Evolutionary conservation across 2,113 vertebrate genomes (phyloP).

Genomic region (Barbus barbus): DNA sequence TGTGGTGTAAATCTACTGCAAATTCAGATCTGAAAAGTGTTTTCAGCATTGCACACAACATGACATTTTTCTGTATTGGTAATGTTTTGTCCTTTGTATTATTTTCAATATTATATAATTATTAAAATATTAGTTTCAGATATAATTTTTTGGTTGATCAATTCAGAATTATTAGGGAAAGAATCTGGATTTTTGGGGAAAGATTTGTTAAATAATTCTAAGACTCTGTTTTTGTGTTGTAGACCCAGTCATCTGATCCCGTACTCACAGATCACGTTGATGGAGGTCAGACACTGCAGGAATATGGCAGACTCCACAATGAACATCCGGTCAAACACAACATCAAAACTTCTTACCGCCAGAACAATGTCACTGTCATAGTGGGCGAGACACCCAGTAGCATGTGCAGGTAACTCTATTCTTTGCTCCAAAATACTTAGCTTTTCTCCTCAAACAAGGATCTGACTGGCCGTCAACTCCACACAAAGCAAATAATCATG

Average conservation of each 20-base stretch:
- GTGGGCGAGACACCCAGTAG: constrained; percentile 83
- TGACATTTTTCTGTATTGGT: too few species aligned
- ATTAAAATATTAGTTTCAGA: too few species aligned
- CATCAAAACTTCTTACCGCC: constrained; percentile 67
- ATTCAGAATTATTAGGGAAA: too few species aligned
- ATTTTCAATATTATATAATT: too few species aligned
- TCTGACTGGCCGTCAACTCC: constrained; percentile 1
- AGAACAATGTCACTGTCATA: constrained; percentile 75
- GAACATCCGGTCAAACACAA: constrained; percentile 78
- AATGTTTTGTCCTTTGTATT: too few species aligned
- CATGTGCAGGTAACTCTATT: constrained; percentile 78
- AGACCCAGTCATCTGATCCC: constrained; percentile 57
- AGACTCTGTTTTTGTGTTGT: background rate
- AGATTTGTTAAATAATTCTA: background rate
- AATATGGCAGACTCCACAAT: constrained; percentile 45
- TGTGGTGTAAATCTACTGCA: too few species aligned
- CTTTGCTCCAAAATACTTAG: background rate
- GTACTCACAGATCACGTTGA: background rate
- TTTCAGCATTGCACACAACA: too few species aligned
- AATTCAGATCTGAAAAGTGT: too few species aligned
- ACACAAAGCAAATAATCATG: constrained; percentile 24
- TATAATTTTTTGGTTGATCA: too few species aligned
- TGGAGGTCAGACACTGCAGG: background rate
- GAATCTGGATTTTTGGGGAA: too few species aligned
- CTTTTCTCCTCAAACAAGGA: background rate